phyloP scores from a whole-genome alignment of 2,888 invertebrate species.

The Pseudeuparius sepicola region DNA sequence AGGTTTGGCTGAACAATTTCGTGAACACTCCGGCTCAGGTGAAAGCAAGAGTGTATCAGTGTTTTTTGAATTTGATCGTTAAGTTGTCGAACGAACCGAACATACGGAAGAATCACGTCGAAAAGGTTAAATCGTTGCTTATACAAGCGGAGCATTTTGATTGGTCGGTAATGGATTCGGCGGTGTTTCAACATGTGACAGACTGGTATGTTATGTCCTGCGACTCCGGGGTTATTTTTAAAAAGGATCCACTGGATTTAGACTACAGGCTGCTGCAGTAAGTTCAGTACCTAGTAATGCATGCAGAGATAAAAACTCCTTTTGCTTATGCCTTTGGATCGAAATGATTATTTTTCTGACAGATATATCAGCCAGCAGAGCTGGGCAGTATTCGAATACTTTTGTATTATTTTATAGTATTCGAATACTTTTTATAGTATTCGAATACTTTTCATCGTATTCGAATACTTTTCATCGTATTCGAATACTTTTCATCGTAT shows the following conservation, averaged over 20 bases:
- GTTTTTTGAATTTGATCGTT: constrained; percentile 57
- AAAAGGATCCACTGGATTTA: constrained; percentile 43
- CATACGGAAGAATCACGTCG: constrained; percentile 47
- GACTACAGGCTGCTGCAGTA: constrained; percentile 52
- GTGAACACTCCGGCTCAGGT: constrained; percentile 38
- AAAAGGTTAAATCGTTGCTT: constrained; percentile 39
- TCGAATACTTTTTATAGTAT: too few species aligned
- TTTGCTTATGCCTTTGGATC: too few species aligned
- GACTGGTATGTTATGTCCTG: constrained; percentile 68
- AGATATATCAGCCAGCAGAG: too few species aligned
- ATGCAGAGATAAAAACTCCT: too few species aligned
- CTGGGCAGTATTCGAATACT: too few species aligned
- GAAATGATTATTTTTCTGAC: too few species aligned
- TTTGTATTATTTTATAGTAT: too few species aligned
- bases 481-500: too few species aligned
- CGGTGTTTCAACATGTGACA: constrained; percentile 52
- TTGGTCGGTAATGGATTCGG: constrained; percentile 54
- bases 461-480: too few species aligned
- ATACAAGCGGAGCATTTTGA: constrained; percentile 52
- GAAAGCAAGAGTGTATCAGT: constrained; percentile 45
- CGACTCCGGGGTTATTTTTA: constrained; percentile 57
- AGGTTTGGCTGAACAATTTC: constrained; percentile 46
- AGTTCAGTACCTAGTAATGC: too few species aligned
- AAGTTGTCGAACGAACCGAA: constrained; percentile 64
- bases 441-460: too few species aligned